Evolutionary conservation across 2,113 vertebrate species (phyloP).

Genomic region (Tachuris rubrigastra): DNA sequence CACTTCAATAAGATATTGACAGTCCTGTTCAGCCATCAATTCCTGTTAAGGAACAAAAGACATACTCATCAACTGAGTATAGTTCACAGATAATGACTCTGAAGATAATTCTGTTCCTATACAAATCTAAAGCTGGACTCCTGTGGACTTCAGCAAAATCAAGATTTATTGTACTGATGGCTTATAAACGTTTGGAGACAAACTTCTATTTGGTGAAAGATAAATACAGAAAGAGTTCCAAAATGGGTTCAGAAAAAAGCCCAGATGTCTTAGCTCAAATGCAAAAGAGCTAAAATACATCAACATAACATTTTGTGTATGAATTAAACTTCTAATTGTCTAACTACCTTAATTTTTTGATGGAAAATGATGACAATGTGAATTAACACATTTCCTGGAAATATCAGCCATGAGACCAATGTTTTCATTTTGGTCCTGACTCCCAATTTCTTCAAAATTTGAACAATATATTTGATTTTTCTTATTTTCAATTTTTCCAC

Average conservation of each 20-base stretch:
- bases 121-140: not conserved
- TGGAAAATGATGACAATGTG: not conserved
- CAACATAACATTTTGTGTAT: not conserved
- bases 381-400: not conserved
- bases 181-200: not conserved
- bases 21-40: constrained; percentile 81
- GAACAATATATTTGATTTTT: not conserved
- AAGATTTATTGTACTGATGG: not conserved
- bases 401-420: not conserved
- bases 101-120: not conserved
- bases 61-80: not conserved
- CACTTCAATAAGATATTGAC: constrained; percentile 83
- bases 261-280: not conserved
- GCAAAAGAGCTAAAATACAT: not conserved
- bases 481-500: not conserved
- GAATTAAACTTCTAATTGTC: not conserved
- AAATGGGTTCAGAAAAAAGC: not conserved
- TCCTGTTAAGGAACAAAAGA: constrained; percentile 72
- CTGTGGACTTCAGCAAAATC: not conserved
- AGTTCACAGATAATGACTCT: not conserved
- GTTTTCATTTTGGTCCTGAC: not conserved
- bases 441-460: not conserved
- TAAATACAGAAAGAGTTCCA: not conserved
- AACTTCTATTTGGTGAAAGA: not conserved
- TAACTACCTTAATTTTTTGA: not conserved